Evolutionary conservation across 2,888 invertebrate species (phyloP).

Genomic region (Gastracanthus pulcherrimus): DNA sequence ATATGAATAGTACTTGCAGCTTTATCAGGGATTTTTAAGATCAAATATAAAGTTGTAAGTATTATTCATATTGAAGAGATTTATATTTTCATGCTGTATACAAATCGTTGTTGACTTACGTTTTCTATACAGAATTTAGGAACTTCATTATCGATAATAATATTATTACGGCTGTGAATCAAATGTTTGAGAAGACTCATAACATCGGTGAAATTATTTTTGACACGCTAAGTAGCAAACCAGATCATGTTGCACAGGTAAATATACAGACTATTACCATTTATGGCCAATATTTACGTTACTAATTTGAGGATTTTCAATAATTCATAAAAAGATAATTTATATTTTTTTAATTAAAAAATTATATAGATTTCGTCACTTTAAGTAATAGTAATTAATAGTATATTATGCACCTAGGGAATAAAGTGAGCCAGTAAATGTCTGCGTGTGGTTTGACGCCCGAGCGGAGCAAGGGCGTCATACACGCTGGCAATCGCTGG

Average conservation of each 20-base stretch:
- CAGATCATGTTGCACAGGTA: not conserved
- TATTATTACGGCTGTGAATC: not conserved
- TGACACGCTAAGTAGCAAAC: not conserved
- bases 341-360: not conserved
- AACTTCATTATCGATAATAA: not conserved
- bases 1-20: too few relatives aligned
- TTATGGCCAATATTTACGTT: too few relatives aligned
- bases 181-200: not conserved
- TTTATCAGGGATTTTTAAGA: not conserved
- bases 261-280: too few relatives aligned
- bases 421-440: too few relatives aligned
- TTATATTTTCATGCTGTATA: not conserved
- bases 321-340: too few relatives aligned
- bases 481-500: too few relatives aligned
- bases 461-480: too few relatives aligned
- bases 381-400: not conserved
- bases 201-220: not conserved
- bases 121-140: not conserved
- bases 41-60: not conserved
- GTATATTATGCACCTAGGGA: too few relatives aligned
- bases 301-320: too few relatives aligned
- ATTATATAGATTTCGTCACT: not conserved
- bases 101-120: too few relatives aligned
- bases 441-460: too few relatives aligned
- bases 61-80: not conserved